Evolutionary conservation across 2,888 invertebrate species (phyloP), one percentile per base, ranked within the genome.

Genomic region (Philaethria dido): DNA sequence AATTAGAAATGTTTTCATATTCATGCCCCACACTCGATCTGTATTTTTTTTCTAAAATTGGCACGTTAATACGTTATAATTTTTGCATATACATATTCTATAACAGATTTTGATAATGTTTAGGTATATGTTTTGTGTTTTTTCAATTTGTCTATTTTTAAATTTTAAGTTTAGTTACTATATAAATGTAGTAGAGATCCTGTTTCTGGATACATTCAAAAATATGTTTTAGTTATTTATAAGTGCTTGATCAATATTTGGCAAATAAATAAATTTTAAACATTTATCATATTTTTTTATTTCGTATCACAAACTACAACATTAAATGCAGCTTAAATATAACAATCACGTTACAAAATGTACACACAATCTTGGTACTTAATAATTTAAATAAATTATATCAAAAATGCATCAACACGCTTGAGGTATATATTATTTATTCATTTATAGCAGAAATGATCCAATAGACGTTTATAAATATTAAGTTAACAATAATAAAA

Each of bases 241-340:
- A 50, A 50, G 4, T 29, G 29, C 52, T 52, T 33, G 11, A 29
- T 52, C 6, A 25, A 33, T 1, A 70, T 71, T 69, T 68, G 61
- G 62, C 77, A 80, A 84, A 86, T 73, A 75, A 80, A 76, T 68
- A 73, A 71, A 59, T 65, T 48, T n/a, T 66, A 70, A 80, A 83
- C 71, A 74, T 81, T 77, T 42, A 47, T 45, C 47, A 70, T 78
- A 78, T 69, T 79, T 72, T 91, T 91, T 92, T 90, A 90, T 90
- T 70, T 66, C 29, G 59, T 92, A 90, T 89, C 86, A 90, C 87
- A 90, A 92, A 86, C 83, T 77, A 91, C 90, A 89, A 91, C 90
- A 90, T 89, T 88, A 90, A 91, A 90, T 91, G 91, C 90, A 90
- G 87, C 87, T 86, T 89, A 88, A 65, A 85, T 80, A 84, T 83